Percentiles rank a stretch among this genome's conserved stretches.
phyloP scores from a whole-genome alignment of 1,140 invertebrate genomes.

The Mylabris phalerata region DNA sequence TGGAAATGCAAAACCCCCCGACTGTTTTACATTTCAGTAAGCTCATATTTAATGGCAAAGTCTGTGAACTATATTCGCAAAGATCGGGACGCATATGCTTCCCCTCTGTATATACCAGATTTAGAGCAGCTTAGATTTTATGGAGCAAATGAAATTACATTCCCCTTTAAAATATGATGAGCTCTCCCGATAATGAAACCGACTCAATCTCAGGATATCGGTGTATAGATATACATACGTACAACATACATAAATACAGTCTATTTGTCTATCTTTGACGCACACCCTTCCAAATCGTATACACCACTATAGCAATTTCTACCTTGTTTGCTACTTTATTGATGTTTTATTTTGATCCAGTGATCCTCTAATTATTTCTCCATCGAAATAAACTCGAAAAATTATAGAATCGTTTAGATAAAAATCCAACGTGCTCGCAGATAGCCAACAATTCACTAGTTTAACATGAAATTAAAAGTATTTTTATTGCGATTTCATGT shows the following conservation, averaged over 20 bases:
- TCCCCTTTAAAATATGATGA: conserved; percentile 44
- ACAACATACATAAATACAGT: not conserved
- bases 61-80: conserved; percentile 40
- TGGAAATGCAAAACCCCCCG: conserved; percentile 41
- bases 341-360: too few species aligned
- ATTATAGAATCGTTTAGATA: too few species aligned
- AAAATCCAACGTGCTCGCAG: too few species aligned
- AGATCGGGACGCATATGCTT: conserved; percentile 38
- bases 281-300: too few species aligned
- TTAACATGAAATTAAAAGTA: conserved; percentile 12
- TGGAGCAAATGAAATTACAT: conserved; percentile 45
- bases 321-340: too few species aligned
- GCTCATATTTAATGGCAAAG: conserved; percentile 44
- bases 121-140: conserved; percentile 44
- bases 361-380: too few species aligned
- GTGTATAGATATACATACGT: not conserved
- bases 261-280: too few species aligned
- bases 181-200: conserved; percentile 43
- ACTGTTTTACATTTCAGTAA: conserved; percentile 46
- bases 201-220: conserved; percentile 36
- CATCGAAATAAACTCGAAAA: too few species aligned
- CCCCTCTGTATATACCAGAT: conserved; percentile 35
- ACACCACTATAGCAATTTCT: too few species aligned
- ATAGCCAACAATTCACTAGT: too few species aligned
- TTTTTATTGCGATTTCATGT: conserved; percentile 9